Conservation (phyloP, 1,140 invertebrate genomes). For the Physella acuta region DNA sequence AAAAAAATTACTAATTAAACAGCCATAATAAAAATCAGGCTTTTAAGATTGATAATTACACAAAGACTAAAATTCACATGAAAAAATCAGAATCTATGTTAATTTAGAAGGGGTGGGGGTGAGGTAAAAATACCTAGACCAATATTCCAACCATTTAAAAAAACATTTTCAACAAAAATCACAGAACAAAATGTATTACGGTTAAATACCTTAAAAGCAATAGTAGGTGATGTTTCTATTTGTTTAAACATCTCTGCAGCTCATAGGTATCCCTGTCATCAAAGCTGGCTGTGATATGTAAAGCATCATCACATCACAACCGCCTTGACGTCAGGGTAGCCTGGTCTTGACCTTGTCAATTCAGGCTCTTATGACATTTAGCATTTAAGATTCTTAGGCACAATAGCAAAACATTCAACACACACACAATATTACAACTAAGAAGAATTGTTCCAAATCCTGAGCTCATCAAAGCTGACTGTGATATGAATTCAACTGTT, state of each 20-base stretch:
- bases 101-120: neutral
- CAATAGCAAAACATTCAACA: neutral
- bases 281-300: conserved; percentile 58
- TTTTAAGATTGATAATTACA: neutral
- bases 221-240: too few species aligned
- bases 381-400: too few species aligned
- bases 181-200: neutral
- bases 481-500: conserved; percentile 46
- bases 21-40: neutral
- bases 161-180: neutral
- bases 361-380: conserved; percentile 50
- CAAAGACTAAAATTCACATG: neutral
- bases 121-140: neutral
- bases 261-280: conserved; percentile 39
- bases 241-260: conserved; percentile 1
- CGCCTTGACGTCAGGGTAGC: conserved; percentile 41
- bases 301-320: conserved; percentile 42
- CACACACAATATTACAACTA: too few species aligned
- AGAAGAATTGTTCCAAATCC: too few species aligned
- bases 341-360: conserved; percentile 24
- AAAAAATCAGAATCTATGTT: neutral
- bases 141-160: neutral
- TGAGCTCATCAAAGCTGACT: conserved; percentile 52
- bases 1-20: conserved; percentile 4
- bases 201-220: too few species aligned